Evolutionary conservation across 2,113 vertebrate species (phyloP).

Genomic region (Collichthys lucidus): DNA sequence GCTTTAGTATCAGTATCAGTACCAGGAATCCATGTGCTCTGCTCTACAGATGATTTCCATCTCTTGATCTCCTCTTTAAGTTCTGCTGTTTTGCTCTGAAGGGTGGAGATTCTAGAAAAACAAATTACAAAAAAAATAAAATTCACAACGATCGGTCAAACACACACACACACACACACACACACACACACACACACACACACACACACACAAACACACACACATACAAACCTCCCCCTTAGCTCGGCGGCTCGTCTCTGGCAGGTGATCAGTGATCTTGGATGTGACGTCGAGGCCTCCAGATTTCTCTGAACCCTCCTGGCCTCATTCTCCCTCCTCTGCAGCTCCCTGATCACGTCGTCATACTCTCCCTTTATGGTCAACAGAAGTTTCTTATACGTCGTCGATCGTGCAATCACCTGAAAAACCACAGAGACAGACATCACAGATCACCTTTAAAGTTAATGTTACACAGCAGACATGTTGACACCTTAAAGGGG

Average conservation of each 20-base stretch:
- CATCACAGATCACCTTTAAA: too few species aligned
- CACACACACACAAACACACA: background rate
- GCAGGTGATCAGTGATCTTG: slow-evolving; percentile 69
- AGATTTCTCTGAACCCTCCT: slow-evolving; percentile 66
- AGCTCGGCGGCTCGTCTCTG: slow-evolving; percentile 80
- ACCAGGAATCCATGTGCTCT: slow-evolving; percentile 51
- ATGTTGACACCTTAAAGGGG: too few species aligned
- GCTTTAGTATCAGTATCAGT: background rate
- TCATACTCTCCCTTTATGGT: slow-evolving; percentile 86
- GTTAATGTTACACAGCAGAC: too few species aligned
- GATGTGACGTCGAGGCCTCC: slow-evolving; percentile 68
- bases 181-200: too few species aligned
- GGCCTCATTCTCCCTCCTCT: slow-evolving; percentile 65
- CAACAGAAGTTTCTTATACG: slow-evolving; percentile 83
- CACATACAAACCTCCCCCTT: slow-evolving; percentile 76
- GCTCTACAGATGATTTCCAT: slow-evolving; percentile 23
- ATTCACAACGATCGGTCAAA: background rate
- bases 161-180: too few species aligned
- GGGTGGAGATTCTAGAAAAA: slow-evolving; percentile 77
- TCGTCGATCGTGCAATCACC: slow-evolving; percentile 81
- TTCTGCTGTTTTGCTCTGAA: slow-evolving; percentile 81
- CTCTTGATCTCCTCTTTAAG: slow-evolving; percentile 72
- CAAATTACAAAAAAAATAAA: too few species aligned
- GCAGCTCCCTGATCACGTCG: slow-evolving; percentile 77
- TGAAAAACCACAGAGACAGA: slow-evolving; percentile 21